phyloP scores from a whole-genome alignment of 2,888 invertebrate species.

The Eucera pruinosa region DNA sequence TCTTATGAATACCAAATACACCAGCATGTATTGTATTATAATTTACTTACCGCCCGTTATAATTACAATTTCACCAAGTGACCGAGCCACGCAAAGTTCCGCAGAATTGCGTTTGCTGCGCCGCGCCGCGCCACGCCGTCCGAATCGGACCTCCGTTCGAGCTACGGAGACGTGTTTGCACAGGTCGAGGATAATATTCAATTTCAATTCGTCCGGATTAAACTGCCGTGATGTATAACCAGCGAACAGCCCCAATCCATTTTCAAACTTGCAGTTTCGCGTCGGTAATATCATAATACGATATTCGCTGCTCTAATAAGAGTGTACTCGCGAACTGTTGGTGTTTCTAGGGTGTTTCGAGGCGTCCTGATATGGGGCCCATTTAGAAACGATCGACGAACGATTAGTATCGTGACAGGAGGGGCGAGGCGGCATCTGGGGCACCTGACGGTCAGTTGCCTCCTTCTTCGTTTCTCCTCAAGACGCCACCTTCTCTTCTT shows the following conservation, averaged over 20 bases:
- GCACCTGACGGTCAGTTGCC: slow-evolving; percentile 81
- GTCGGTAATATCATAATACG: background rate
- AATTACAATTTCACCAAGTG: slow-evolving; percentile 83
- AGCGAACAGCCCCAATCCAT: slow-evolving; percentile 53
- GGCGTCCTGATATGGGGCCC: slow-evolving; percentile 32
- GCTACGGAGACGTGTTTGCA: slow-evolving; percentile 76
- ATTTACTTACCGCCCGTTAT: slow-evolving; percentile 84
- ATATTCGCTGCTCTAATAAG: background rate
- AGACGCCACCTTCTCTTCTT: slow-evolving; percentile 38
- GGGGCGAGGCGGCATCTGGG: slow-evolving; percentile 80
- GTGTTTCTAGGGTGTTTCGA: background rate
- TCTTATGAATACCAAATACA: slow-evolving; percentile 83
- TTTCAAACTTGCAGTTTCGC: slow-evolving; percentile 33
- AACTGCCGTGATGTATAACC: slow-evolving; percentile 69
- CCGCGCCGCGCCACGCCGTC: too few relatives aligned
- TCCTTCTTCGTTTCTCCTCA: slow-evolving; percentile 65
- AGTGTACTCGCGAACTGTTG: background rate
- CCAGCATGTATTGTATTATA: slow-evolving; percentile 82
- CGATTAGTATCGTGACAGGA: slow-evolving; percentile 81
- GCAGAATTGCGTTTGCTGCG: slow-evolving; percentile 47
- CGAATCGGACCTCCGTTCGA: slow-evolving; percentile 36
- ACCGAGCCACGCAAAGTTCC: slow-evolving; percentile 45
- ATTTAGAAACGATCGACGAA: slow-evolving; percentile 78
- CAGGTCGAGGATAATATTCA: slow-evolving; percentile 83
- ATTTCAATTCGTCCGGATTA: slow-evolving; percentile 83